These are phyloP conservation scores for Salarias fasciatus DNA, from an alignment of 2,797 vertebrate species.

Conservation along the genomic window DNA sequence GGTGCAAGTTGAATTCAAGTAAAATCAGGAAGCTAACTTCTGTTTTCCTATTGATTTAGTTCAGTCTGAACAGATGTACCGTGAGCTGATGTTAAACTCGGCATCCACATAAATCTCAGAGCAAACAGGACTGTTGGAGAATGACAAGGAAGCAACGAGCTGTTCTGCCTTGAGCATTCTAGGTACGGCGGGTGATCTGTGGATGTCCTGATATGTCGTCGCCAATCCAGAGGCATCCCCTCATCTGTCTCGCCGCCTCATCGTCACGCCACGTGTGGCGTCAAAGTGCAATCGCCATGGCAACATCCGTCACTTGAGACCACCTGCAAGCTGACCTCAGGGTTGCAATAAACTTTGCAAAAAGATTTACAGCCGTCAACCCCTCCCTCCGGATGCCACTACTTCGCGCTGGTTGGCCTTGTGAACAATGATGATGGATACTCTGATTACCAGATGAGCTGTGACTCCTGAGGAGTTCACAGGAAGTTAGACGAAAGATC, in stretches of 20 bases:
- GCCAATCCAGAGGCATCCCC: conserved; percentile 1
- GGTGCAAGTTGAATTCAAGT: no score
- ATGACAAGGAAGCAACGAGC: conserved; percentile 5
- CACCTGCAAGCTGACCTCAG: conserved; percentile 47
- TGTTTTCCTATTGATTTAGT: conserved; percentile 28
- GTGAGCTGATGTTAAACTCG: conserved; percentile 15
- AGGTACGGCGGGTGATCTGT: conserved; percentile 1
- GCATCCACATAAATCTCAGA: conserved; percentile 11
- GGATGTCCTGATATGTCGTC: conserved; percentile 27
- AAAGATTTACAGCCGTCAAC: conserved; percentile 58
- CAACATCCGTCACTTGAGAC: conserved; percentile 63
- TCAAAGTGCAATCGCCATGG: conserved; percentile 52
- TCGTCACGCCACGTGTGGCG: conserved; percentile 29
- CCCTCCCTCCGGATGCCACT: conserved; percentile 19
- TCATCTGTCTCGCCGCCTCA: conserved; percentile 39
- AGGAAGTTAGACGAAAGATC: conserved; percentile 2
- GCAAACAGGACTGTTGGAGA: not conserved
- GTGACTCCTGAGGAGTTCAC: conserved; percentile 31
- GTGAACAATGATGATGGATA: conserved; percentile 52
- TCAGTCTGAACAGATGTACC: conserved; percentile 23
- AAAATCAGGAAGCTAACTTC: conserved; percentile 11
- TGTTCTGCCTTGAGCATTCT: not conserved
- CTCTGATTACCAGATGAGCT: conserved; percentile 42
- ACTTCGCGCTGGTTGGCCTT: conserved; percentile 37
- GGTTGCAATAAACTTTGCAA: conserved; percentile 58